phyloP scores from a whole-genome alignment of 1,140 invertebrate genomes.

The Cydia amplana region DNA sequence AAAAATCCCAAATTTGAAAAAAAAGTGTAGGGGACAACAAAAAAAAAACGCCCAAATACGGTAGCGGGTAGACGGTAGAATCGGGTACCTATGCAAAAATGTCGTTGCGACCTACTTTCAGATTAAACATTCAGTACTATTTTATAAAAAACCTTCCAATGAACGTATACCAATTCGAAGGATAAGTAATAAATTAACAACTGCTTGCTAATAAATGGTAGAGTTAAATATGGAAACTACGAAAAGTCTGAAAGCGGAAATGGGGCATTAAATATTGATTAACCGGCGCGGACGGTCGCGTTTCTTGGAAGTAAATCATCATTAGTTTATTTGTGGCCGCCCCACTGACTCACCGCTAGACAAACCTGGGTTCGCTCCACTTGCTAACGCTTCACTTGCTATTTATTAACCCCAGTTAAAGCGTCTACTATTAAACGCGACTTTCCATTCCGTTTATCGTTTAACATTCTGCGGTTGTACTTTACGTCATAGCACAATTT shows the following conservation, averaged over 20 bases:
- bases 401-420: slow-evolving; percentile 28
- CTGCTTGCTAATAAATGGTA: background rate
- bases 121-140: no score
- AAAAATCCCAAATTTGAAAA: no score
- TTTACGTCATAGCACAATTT: background rate
- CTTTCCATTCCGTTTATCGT: slow-evolving; percentile 2
- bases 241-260: slow-evolving; percentile 42
- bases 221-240: no score
- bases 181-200: background rate
- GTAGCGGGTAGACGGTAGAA: no score
- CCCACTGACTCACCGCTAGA: slow-evolving; percentile 32
- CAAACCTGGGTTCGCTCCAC: slow-evolving; percentile 20
- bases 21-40: no score
- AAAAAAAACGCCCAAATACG: no score
- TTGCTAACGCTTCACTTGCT: slow-evolving; percentile 28
- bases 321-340: slow-evolving; percentile 38
- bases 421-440: background rate
- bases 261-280: slow-evolving; percentile 49
- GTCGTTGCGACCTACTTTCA: no score
- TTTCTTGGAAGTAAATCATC: slow-evolving; percentile 39
- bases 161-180: background rate
- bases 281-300: slow-evolving; percentile 37
- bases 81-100: no score
- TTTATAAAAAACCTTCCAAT: background rate
- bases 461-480: slow-evolving; percentile 11